A percentile compares a stretch with the other conserved stretches of the same genome.
phyloP scores from a whole-genome alignment of 2,888 invertebrate species.

The Pteria penguin region DNA sequence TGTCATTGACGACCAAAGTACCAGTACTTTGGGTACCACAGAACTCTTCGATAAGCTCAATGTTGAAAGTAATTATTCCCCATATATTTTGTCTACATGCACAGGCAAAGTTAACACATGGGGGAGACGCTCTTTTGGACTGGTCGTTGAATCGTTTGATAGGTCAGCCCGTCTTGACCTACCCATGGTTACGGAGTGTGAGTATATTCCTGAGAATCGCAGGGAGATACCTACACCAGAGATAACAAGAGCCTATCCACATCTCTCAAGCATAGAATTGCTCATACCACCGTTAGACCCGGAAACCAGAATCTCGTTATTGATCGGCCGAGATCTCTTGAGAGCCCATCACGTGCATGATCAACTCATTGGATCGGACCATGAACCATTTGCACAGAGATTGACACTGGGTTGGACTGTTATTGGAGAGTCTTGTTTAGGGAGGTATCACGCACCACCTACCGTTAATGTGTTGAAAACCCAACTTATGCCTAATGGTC shows the following conservation, averaged over 20 bases:
- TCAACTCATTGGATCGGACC: conserved; percentile 29
- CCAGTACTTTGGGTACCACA: neutral
- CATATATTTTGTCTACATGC: neutral
- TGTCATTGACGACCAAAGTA: neutral
- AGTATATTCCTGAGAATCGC: neutral
- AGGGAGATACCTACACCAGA: conserved; percentile 36
- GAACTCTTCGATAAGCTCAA: neutral
- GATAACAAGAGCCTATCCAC: conserved; percentile 16
- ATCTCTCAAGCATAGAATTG: conserved; percentile 19
- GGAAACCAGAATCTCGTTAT: conserved; percentile 23
- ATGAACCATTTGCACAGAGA: conserved; percentile 34
- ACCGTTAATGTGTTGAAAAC: conserved; percentile 37
- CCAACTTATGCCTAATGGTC: conserved; percentile 13
- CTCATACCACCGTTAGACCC: conserved; percentile 26
- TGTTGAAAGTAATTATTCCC: neutral
- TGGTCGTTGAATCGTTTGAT: neutral
- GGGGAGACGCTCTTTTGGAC: neutral
- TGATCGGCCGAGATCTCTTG: conserved; percentile 34
- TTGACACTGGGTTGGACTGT: conserved; percentile 37
- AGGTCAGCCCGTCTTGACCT: neutral
- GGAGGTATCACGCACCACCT: conserved; percentile 29
- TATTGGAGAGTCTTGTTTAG: conserved; percentile 34
- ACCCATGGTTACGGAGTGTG: neutral
- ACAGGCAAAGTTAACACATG: neutral
- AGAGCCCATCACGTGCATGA: conserved; percentile 40